These are phyloP conservation scores for Myopa tessellatipennis DNA, from an alignment of 2,888 invertebrate species.

Conservation along the genomic window DNA sequence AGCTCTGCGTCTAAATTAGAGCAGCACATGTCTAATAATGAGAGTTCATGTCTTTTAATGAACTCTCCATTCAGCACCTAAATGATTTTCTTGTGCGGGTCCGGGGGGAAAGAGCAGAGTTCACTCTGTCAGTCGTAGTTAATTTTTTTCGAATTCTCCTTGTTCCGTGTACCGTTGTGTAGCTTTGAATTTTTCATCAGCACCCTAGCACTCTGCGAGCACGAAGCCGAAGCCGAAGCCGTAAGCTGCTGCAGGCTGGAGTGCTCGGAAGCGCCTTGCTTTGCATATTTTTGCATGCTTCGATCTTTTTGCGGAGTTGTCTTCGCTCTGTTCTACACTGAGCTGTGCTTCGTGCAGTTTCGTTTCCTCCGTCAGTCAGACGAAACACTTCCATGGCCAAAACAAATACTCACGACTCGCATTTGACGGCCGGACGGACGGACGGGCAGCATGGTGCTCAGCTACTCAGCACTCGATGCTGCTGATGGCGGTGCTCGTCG, in stretches of 20 bases:
- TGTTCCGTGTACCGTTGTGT: constrained; percentile 5
- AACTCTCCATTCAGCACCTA: too few relatives aligned
- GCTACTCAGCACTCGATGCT: background rate
- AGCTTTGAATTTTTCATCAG: constrained; percentile 35
- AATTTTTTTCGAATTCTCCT: constrained; percentile 22
- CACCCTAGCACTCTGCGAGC: constrained; percentile 1
- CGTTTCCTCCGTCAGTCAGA: background rate
- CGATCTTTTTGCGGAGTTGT: constrained; percentile 1
- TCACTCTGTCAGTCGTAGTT: background rate
- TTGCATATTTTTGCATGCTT: constrained; percentile 19
- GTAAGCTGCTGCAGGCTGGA: background rate
- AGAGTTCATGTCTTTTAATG: too few relatives aligned
- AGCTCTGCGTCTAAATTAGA: too few relatives aligned
- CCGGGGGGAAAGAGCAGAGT: background rate
- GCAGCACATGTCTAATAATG: too few relatives aligned
- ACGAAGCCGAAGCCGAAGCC: background rate
- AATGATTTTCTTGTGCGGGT: background rate
- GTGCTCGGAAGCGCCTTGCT: background rate
- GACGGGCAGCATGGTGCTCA: background rate
- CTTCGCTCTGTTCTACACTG: background rate
- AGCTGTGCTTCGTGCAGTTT: constrained; percentile 3
- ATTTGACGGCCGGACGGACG: background rate
- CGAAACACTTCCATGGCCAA: constrained; percentile 13
- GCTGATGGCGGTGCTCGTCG: background rate
- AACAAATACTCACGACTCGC: constrained; percentile 24